phyloP scores from a whole-genome alignment of 2,797 vertebrate genomes.

The Cirrhinus molitorella region DNA sequence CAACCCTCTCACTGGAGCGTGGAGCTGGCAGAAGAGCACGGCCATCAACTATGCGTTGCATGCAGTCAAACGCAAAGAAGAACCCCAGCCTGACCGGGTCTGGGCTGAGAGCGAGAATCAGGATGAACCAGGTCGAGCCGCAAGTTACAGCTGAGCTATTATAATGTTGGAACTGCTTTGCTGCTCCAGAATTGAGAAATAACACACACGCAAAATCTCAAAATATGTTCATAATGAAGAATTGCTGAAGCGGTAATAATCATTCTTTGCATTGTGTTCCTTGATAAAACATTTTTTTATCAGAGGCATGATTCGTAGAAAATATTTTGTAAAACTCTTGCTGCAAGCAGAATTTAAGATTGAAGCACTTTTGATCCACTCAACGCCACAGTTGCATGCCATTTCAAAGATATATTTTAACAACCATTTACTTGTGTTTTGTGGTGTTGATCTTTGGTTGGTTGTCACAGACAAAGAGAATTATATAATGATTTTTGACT shows the following conservation, averaged over 20 bases:
- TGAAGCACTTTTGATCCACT: background rate
- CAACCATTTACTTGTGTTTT: background rate
- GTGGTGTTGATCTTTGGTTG: background rate
- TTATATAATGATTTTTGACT: background rate
- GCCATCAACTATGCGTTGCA: slow-evolving; percentile 92
- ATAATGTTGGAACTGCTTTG: background rate
- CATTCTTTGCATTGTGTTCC: background rate
- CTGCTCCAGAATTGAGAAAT: background rate
- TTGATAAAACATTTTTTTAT: background rate
- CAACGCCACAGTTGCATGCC: background rate
- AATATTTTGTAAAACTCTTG: background rate
- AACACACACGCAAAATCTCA: background rate
- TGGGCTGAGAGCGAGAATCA: slow-evolving; percentile 56
- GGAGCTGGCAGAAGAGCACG: slow-evolving; percentile 88
- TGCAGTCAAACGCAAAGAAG: slow-evolving; percentile 79
- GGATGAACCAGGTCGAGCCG: slow-evolving; percentile 29
- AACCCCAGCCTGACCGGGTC: slow-evolving; percentile 23
- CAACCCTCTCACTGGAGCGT: slow-evolving; percentile 86
- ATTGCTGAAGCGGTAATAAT: slow-evolving; percentile 15
- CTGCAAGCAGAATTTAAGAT: background rate
- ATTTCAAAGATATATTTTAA: background rate
- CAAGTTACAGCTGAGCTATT: slow-evolving; percentile 58
- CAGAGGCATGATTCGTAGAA: background rate
- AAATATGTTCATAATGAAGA: background rate
- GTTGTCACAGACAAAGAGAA: background rate